Conservation (phyloP, 37 sponge, comb jelly and placozoan genomes). For the Theonella swinhoei region DNA sequence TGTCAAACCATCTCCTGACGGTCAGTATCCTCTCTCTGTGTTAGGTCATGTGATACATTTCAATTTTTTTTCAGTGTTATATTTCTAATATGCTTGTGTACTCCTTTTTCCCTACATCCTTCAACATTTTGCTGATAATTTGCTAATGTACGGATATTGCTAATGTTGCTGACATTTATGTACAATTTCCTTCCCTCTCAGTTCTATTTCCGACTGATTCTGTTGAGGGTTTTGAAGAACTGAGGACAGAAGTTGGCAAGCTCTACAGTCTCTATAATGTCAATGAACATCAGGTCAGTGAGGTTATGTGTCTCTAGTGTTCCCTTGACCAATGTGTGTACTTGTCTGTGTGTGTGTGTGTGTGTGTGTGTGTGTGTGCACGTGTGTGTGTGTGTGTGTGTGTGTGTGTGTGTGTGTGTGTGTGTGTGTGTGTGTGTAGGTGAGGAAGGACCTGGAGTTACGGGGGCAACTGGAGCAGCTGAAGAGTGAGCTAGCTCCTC, state of each 20-base stretch:
- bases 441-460: constrained; percentile 78
- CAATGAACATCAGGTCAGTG: constrained; percentile 83
- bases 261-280: constrained; percentile 83
- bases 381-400: no score
- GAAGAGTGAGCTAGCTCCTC: constrained; percentile 70
- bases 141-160: not conserved
- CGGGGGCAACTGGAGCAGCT: constrained; percentile 74
- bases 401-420: no score
- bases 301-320: no score
- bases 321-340: no score
- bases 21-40: no score
- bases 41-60: no score
- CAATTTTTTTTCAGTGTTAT: not conserved
- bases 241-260: constrained; percentile 81
- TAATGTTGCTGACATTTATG: no score
- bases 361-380: no score
- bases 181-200: no score
- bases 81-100: not conserved
- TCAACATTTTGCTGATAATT: not conserved
- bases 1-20: constrained; percentile 53
- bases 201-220: constrained; percentile 29
- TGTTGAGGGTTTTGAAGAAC: constrained; percentile 52
- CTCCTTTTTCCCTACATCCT: not conserved
- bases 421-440: constrained; percentile 32
- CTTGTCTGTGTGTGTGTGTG: no score